phyloP scores from a whole-genome alignment of 2,113 vertebrate species.

The Leiothrix lutea region DNA sequence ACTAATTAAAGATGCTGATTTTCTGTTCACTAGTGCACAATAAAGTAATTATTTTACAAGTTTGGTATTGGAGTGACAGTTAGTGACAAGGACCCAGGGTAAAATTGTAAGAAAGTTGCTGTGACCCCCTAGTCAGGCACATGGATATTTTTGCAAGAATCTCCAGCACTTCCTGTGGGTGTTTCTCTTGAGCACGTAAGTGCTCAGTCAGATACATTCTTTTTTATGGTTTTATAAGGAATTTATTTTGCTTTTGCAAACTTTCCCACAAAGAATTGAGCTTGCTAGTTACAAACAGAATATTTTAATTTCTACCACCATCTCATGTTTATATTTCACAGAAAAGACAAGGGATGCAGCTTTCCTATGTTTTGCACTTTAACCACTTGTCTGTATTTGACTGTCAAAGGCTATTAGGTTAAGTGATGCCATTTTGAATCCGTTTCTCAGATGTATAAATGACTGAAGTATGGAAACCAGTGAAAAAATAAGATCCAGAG shows the following conservation, averaged over 20 bases:
- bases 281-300: neutral
- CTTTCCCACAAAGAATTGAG: neutral
- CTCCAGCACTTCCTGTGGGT: neutral
- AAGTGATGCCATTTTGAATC: neutral
- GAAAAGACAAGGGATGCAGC: neutral
- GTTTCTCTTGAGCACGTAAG: neutral
- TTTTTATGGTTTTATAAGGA: neutral
- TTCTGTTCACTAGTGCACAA: neutral
- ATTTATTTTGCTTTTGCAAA: neutral
- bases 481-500: slow-evolving; percentile 7
- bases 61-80: neutral
- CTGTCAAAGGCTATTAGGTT: neutral
- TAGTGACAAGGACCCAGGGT: neutral
- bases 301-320: neutral
- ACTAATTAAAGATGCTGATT: neutral
- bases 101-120: neutral
- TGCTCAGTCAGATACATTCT: neutral
- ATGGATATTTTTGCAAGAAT: neutral
- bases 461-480: neutral
- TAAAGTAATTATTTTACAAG: neutral
- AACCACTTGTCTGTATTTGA: neutral
- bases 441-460: neutral
- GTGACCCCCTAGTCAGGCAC: neutral
- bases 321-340: neutral
- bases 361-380: neutral